Evolutionary conservation across 2,113 vertebrate species (phyloP).

Genomic region (Periophthalmodon schlosseri): DNA sequence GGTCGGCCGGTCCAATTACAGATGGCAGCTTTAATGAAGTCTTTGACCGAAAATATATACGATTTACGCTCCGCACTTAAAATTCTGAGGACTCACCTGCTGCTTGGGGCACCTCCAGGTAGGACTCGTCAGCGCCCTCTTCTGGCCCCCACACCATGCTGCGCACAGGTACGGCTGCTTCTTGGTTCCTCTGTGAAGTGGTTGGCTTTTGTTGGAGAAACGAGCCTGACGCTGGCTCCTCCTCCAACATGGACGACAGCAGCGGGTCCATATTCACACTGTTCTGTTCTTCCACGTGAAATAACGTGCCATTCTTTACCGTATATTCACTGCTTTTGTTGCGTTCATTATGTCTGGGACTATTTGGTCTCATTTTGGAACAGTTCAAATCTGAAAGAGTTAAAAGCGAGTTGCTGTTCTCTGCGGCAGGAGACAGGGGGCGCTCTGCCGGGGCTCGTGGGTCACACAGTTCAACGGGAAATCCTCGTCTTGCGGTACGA

Average conservation of each 20-base stretch:
- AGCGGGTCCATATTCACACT: constrained; percentile 62
- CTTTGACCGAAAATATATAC: too few species aligned
- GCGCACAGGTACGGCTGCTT: not conserved
- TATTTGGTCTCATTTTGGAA: constrained; percentile 24
- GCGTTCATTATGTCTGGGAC: not conserved
- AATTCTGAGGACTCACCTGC: not conserved
- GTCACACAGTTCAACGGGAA: constrained; percentile 5
- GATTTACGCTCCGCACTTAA: not conserved
- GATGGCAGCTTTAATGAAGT: too few species aligned
- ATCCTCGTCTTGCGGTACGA: constrained; percentile 8
- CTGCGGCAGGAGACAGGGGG: constrained; percentile 71
- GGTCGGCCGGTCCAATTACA: too few species aligned
- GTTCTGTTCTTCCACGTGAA: constrained; percentile 20
- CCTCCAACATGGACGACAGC: constrained; percentile 60
- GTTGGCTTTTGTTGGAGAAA: constrained; percentile 24
- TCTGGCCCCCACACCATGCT: not conserved
- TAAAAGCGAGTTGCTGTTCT: constrained; percentile 23
- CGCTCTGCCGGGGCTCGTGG: constrained; percentile 69
- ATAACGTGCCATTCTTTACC: not conserved
- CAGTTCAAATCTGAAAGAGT: constrained; percentile 33
- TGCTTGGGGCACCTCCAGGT: constrained; percentile 13
- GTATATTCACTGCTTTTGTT: not conserved
- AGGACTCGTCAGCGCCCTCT: constrained; percentile 12
- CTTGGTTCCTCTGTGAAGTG: constrained; percentile 2
- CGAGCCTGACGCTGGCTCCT: constrained; percentile 5